phyloP scores from a whole-genome alignment of 2,797 vertebrate genomes.

The Lateolabrax maculatus region DNA sequence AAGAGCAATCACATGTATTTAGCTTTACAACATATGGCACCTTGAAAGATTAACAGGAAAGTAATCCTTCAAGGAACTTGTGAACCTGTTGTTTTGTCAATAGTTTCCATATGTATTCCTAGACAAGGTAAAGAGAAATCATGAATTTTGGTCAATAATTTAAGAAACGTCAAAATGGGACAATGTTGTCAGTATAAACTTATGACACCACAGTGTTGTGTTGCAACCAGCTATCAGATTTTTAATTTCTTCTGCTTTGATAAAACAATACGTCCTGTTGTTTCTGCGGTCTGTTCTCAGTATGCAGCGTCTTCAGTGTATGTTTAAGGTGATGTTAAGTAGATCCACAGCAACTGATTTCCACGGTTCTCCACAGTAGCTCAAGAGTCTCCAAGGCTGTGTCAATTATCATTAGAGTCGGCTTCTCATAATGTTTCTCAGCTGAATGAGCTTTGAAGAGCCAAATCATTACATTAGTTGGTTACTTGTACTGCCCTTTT shows the following conservation, averaged over 20 bases:
- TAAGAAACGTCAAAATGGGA: not conserved
- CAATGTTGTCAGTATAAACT: not conserved
- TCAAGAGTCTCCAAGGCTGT: constrained; percentile 13
- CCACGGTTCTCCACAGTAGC: constrained; percentile 37
- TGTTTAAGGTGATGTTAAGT: constrained; percentile 42
- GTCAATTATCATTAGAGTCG: constrained; percentile 29
- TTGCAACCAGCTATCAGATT: constrained; percentile 1
- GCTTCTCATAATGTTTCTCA: constrained; percentile 34
- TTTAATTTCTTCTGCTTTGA: constrained; percentile 11
- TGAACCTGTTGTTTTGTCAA: no score
- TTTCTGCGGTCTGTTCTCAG: constrained; percentile 31
- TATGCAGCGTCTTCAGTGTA: not conserved
- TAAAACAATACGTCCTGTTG: constrained; percentile 15
- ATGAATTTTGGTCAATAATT: not conserved
- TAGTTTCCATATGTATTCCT: no score
- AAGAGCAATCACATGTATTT: not conserved
- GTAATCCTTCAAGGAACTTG: constrained; percentile 30
- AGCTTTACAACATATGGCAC: constrained; percentile 26
- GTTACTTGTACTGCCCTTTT: constrained; percentile 21
- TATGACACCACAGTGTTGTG: not conserved
- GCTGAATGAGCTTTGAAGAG: constrained; percentile 46
- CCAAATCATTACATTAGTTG: constrained; percentile 23
- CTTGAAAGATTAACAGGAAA: constrained; percentile 14
- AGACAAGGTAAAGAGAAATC: constrained; percentile 1
- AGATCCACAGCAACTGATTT: constrained; percentile 52